These are phyloP conservation scores for Hanleya hanleyi DNA, from an alignment of 2,888 invertebrate species.

Conservation along the genomic window DNA sequence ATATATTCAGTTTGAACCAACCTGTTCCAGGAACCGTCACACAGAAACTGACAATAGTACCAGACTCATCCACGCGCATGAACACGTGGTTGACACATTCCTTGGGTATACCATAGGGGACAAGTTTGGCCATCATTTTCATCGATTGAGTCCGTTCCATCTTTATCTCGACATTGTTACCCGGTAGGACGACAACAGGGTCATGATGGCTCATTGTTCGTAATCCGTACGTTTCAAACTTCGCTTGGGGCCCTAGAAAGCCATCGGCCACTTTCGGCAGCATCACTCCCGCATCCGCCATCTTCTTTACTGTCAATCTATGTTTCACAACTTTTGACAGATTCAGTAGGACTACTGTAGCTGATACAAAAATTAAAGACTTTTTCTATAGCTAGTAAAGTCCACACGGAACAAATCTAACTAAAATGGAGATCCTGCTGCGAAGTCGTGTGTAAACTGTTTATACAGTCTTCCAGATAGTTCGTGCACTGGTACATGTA, in stretches of 20 bases:
- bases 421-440: no score
- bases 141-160: slow-evolving; percentile 37
- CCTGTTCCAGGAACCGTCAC: slow-evolving; percentile 54
- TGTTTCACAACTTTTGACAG: no score
- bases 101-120: slow-evolving; percentile 21
- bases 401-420: no score
- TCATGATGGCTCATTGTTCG: slow-evolving; percentile 49
- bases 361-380: no score
- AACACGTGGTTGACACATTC: slow-evolving; percentile 1
- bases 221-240: slow-evolving; percentile 57
- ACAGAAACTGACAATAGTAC: slow-evolving; percentile 49
- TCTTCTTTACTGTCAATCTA: slow-evolving; percentile 15
- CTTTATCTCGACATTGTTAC: slow-evolving; percentile 41
- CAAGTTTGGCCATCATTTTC: slow-evolving; percentile 55
- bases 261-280: slow-evolving; percentile 59
- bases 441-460: no score
- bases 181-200: slow-evolving; percentile 48
- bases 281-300: slow-evolving; percentile 40
- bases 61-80: slow-evolving; percentile 50
- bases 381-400: no score
- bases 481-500: no score
- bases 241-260: slow-evolving; percentile 59
- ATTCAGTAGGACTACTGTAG: no score
- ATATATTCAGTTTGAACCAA: slow-evolving; percentile 64
- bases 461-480: no score